Base-by-base conservation (phyloP, 2,113 vertebrate genomes). In the Heterotilapia buettikoferi region DNA sequence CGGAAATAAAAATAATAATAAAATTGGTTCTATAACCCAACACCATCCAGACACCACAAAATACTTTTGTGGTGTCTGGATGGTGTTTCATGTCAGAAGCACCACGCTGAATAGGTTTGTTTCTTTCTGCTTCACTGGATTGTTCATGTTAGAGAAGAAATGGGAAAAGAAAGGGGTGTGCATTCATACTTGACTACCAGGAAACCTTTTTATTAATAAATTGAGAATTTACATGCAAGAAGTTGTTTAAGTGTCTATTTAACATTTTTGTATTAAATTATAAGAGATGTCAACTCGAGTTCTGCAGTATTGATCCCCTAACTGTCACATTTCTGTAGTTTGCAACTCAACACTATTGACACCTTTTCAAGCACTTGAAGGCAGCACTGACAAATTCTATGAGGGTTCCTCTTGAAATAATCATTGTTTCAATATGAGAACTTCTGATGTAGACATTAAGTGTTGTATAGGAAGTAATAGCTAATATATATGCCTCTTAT, bases 1-100 rank as follows among this genome's bases (percentile, higher is more conserved):
- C 7, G 11, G 19, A 85, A 84, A 26, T 91, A 80, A 80, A 86
- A 89, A 50, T 90, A 79, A 89, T 81, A 82, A 87, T 81, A 88
- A 83, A 88, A 66, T 71, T 78, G 50, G 33, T 36, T 24, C 36
- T 61, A 57, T 54, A 52, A 33, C 26, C 57, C 9, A 61, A 31
- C 26, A 31, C 29, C 59, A 63, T 18, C 1, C 29, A 19, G 59
- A 63, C 61, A 7, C 18, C 9, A 66, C 56, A 45, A 14, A 53
- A 36, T 53, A 31, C 16, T 78, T 57, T 73, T 50, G 63, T 82
- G 21, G 12, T 81, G 82, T 78, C 54, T 82, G 86, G 12, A 56
- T 68, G 33, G 6, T 82, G 73, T 68, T 90, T 59, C 47, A 53
- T 84, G 89, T 86, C 53, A 24, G 40, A 80, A 57, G 63, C 21